Evolutionary conservation across 2,113 vertebrate genomes (phyloP), one percentile per base, ranked within the genome.

Genomic region (Asarcornis scutulata): DNA sequence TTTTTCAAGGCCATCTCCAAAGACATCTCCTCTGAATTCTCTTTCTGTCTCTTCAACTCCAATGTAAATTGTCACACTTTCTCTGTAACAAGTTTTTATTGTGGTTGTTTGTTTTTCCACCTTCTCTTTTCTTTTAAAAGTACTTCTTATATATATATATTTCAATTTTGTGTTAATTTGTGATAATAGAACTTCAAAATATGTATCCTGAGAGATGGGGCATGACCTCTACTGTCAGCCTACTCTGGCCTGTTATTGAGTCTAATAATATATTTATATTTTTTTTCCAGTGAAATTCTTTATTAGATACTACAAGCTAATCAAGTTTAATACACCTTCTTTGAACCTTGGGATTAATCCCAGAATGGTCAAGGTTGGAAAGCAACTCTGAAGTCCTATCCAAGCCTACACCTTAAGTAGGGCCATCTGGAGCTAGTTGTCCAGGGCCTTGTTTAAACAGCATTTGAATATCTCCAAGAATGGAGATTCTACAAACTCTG

Each of bases 161-260:
- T 42, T 32, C 13, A 50, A 23, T 36, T 67, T 74, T 87, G 3
- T 44, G 3, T 9, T 56, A 42, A 6, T 0, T 21, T 71, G 5
- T 34, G 13, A 4, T 77, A 76, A n/a, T 2, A 68, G 3, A 72
- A 27, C 11, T 89, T 40, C 16, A 5, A 67, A 46, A 6, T 40
- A n/a, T 7, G 1, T 27, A 82, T 36, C 10, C 2, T 40, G 20
- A 4, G 21, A 66, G 25, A 6, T 13, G 20, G 67, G 11, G 8
- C 2, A 13, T 62, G 20, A 77, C 2, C 7, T 3, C 31, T 69
- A 23, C 1, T 26, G 6, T 11, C 60, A 62, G 3, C 1, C 3
- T 78, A 1, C 23, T 78, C 11, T 73, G 2, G 3, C 60, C 27
- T 59, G 21, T 38, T 91, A 55, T 40, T 73, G n/a, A 38, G 13